Evolutionary conservation across 2,113 vertebrate genomes (phyloP), one percentile per base, ranked within the genome.

Genomic region (Scatophagus argus): DNA sequence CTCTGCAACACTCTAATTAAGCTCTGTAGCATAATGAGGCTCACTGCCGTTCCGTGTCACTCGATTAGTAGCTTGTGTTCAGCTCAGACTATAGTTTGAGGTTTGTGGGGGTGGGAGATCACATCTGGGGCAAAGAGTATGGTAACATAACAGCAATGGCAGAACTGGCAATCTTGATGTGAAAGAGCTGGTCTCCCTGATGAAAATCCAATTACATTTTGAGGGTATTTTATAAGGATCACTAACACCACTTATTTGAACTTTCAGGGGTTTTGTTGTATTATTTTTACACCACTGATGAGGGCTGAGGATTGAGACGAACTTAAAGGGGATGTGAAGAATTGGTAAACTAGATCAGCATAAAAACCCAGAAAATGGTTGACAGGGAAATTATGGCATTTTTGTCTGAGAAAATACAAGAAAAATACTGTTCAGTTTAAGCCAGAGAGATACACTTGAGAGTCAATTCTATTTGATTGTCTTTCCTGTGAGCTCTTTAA

Each of bases 1-100:
- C 75, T 80, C 79, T 77, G 82, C 70, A 87, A 72, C 76, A 86
- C 87, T 93, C 85, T 94, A 92, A 94, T 94, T 94, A 93, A 82
- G 77, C 74, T 72, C 82, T 89, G 90, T 91, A 75, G 70, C 89
- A 89, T 93, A 92, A 93, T 72, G 88, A 89, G 88, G 72, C 79
- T 85, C 79, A 74, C 83, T 82, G 90, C 84, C 83, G 84, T 82
- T 81, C 77, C 46, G 52, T 86, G 88, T 85, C 79, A 82, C 84
- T 78, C 86, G 87, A 91, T 93, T 93, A 92, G 91, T 86, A 93
- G 89, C 79, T 75, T 91, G 89, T 83, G 87, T 87, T 74, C 3
- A 17, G 23, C 56, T 78, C 83, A 62, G 75, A 59, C 83, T 86
- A 59, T 87, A 90, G 89, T 92, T 91, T 92, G 84, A 73, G 93